These are phyloP conservation scores for Heliconius hewitsoni DNA, from an alignment of 1,140 invertebrate genomes.

Conservation along the genomic window DNA sequence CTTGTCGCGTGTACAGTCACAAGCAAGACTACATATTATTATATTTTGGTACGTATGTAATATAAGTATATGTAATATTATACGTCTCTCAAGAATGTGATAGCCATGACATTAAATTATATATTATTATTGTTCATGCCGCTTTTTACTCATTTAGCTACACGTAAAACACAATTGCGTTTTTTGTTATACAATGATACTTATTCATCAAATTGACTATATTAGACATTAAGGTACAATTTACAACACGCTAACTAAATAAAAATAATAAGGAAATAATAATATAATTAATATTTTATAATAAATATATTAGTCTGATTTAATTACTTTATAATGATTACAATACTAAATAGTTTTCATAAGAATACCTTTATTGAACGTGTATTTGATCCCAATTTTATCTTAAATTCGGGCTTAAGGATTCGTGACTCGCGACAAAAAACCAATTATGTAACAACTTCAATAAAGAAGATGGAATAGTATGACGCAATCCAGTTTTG, in stretches of 20 bases:
- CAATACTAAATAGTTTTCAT: background rate
- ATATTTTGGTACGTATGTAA: background rate
- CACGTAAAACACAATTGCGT: background rate
- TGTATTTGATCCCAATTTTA: background rate
- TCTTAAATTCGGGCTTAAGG: background rate
- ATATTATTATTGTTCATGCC: background rate
- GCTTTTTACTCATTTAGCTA: background rate
- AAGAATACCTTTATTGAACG: background rate
- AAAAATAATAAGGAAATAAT: background rate
- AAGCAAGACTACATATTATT: no score
- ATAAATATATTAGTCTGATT: background rate
- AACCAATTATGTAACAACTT: background rate
- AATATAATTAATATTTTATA: background rate
- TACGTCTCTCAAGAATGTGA: background rate
- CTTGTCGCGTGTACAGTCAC: no score
- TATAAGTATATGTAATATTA: background rate
- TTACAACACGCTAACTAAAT: background rate
- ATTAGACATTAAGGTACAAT: background rate
- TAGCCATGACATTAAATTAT: background rate
- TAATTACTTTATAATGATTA: background rate
- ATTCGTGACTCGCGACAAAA: background rate
- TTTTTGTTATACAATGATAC: background rate
- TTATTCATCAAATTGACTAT: background rate
- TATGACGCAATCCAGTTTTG: constrained; percentile 1
- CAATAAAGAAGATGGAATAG: background rate